These are phyloP conservation scores for Tetragnatha versicolor DNA, from an alignment of 1,140 invertebrate genomes.

Conservation along the genomic window DNA sequence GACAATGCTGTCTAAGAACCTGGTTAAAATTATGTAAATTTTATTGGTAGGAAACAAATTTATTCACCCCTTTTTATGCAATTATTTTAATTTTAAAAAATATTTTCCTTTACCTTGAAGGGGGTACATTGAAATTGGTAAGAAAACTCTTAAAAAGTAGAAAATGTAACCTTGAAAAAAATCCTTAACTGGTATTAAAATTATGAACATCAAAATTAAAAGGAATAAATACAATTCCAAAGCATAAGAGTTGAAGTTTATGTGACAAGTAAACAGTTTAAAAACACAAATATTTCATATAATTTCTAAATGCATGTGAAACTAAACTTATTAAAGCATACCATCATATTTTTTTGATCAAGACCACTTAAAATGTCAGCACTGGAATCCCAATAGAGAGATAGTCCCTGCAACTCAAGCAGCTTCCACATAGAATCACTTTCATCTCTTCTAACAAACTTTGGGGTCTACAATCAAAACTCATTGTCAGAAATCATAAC, in stretches of 20 bases:
- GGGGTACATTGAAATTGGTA: too few species aligned
- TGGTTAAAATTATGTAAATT: too few species aligned
- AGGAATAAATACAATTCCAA: not conserved
- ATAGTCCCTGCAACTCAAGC: slow-evolving; percentile 85
- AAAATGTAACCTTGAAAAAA: too few species aligned
- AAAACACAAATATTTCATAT: too few species aligned
- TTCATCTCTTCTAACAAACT: slow-evolving; percentile 66
- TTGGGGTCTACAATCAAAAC: slow-evolving; percentile 64
- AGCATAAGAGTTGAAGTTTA: not conserved
- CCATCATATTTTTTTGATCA: slow-evolving; percentile 70
- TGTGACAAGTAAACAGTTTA: too few species aligned
- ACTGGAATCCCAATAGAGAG: slow-evolving; percentile 88
- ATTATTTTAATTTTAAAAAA: too few species aligned
- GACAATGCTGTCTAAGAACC: too few species aligned
- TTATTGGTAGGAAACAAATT: too few species aligned
- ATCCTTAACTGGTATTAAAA: too few species aligned
- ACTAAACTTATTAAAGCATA: slow-evolving; percentile 63
- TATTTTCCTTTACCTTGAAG: too few species aligned
- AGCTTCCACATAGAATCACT: slow-evolving; percentile 77
- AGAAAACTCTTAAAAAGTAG: too few species aligned
- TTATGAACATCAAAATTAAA: not conserved
- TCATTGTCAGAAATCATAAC: not conserved
- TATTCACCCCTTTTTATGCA: too few species aligned
- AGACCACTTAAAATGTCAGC: slow-evolving; percentile 75
- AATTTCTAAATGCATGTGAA: not conserved